These are phyloP conservation scores for Diabrotica balteata DNA, from an alignment of 2,888 invertebrate genomes.

Conservation along the genomic window DNA sequence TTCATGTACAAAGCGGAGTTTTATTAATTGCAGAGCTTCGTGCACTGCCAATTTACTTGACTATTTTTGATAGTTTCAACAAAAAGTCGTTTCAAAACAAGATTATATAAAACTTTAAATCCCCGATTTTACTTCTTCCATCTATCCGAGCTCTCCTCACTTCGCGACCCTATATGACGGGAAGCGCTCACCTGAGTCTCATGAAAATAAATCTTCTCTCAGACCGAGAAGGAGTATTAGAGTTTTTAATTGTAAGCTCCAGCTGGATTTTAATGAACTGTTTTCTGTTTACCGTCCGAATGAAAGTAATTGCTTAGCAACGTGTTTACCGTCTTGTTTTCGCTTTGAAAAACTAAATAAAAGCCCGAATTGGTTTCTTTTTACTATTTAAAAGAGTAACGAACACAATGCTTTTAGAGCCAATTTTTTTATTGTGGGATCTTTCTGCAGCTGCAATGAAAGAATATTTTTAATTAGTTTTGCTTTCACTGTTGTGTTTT, in stretches of 20 bases:
- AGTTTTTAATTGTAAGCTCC: constrained; percentile 31
- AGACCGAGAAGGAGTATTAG: constrained; percentile 20
- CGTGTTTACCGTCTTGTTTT: constrained; percentile 24
- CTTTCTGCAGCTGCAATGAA: too few species aligned
- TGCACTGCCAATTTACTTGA: too few species aligned
- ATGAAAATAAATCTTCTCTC: constrained; percentile 27
- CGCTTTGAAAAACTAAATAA: constrained; percentile 7
- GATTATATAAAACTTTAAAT: constrained; percentile 22
- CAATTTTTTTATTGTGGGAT: too few species aligned
- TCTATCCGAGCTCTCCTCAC: constrained; percentile 13
- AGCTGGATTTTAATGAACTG: constrained; percentile 37
- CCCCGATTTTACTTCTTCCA: constrained; percentile 11
- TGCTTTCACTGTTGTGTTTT: too few species aligned
- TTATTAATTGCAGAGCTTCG: too few species aligned
- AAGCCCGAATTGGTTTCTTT: too few species aligned
- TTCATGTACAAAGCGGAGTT: too few species aligned
- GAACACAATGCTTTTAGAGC: too few species aligned
- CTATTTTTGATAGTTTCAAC: not conserved
- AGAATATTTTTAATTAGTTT: too few species aligned
- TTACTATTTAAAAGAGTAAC: too few species aligned
- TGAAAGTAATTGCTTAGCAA: constrained; percentile 29
- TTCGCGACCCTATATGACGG: constrained; percentile 22
- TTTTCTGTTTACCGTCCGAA: constrained; percentile 33
- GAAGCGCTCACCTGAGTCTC: constrained; percentile 24
- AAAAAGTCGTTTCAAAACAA: constrained; percentile 3